Percentiles rank a stretch among this genome's conserved stretches.
Conservation (phyloP, 2,888 invertebrate genomes). For the Lycaena phlaeas region DNA sequence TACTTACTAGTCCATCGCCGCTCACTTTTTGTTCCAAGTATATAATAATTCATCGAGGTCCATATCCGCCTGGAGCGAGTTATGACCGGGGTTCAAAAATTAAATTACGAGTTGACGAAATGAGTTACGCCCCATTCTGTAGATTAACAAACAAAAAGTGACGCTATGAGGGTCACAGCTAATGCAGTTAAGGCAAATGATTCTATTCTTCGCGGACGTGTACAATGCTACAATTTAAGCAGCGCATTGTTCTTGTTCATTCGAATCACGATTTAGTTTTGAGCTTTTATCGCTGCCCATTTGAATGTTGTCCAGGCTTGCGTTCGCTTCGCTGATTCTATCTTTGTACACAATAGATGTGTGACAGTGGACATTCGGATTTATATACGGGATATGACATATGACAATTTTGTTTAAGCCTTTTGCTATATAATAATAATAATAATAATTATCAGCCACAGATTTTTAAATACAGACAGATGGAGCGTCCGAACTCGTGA, state of each 20-base stretch:
- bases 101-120: slow-evolving; percentile 71
- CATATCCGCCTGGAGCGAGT: slow-evolving; percentile 45
- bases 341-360: slow-evolving; percentile 12
- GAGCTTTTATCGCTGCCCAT: slow-evolving; percentile 56
- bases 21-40: too few relatives aligned
- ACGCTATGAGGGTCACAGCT: slow-evolving; percentile 65
- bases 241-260: slow-evolving; percentile 59
- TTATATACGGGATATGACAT: too few relatives aligned
- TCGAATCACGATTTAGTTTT: slow-evolving; percentile 53
- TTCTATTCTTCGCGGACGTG: slow-evolving; percentile 61
- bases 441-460: too few relatives aligned
- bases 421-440: too few relatives aligned
- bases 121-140: slow-evolving; percentile 72
- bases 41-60: slow-evolving; percentile 47
- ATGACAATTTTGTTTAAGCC: too few relatives aligned
- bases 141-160: slow-evolving; percentile 73
- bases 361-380: too few relatives aligned
- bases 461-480: too few relatives aligned
- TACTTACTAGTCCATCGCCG: too few relatives aligned
- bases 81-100: slow-evolving; percentile 56
- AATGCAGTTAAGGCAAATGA: slow-evolving; percentile 70
- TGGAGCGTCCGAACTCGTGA: too few relatives aligned
- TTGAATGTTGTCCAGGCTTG: slow-evolving; percentile 29
- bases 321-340: slow-evolving; percentile 23
- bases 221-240: slow-evolving; percentile 62